phyloP scores from a whole-genome alignment of 2,113 vertebrate species.

The Maccullochella peelii region DNA sequence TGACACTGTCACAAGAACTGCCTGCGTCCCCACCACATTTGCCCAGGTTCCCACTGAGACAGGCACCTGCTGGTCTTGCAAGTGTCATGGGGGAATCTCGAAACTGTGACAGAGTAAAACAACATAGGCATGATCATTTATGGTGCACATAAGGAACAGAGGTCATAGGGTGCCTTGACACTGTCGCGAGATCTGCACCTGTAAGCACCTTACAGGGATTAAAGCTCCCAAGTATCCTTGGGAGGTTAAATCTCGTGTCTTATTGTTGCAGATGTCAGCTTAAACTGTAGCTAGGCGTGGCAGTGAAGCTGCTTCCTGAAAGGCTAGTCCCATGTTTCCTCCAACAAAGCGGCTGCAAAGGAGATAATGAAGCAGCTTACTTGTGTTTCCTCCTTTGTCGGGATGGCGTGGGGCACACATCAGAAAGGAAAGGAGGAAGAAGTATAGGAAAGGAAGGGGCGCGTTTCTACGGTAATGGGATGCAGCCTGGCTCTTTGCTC shows the following conservation, averaged over 20 bases:
- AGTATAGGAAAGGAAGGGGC: constrained; percentile 26
- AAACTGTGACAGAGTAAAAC: too few relatives aligned
- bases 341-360: constrained; percentile 49
- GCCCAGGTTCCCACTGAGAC: too few relatives aligned
- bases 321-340: constrained; percentile 42
- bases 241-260: constrained; percentile 10
- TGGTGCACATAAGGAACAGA: too few relatives aligned
- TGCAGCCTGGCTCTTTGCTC: constrained; percentile 32
- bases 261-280: constrained; percentile 39
- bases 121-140: too few relatives aligned
- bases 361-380: constrained; percentile 64
- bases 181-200: too few relatives aligned
- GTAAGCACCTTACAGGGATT: too few relatives aligned
- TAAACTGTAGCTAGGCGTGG: constrained; percentile 46
- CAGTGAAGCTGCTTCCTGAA: constrained; percentile 35
- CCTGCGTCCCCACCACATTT: too few relatives aligned
- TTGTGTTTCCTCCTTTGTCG: constrained; percentile 33
- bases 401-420: neutral
- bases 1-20: too few relatives aligned
- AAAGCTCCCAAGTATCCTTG: too few relatives aligned
- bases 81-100: too few relatives aligned
- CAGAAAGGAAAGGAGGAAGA: constrained; percentile 16
- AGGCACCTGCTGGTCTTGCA: too few relatives aligned
- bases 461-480: constrained; percentile 63
- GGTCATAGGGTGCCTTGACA: too few relatives aligned